Conservation (phyloP, 2,888 invertebrate species). For the Palloptera scutellata region DNA sequence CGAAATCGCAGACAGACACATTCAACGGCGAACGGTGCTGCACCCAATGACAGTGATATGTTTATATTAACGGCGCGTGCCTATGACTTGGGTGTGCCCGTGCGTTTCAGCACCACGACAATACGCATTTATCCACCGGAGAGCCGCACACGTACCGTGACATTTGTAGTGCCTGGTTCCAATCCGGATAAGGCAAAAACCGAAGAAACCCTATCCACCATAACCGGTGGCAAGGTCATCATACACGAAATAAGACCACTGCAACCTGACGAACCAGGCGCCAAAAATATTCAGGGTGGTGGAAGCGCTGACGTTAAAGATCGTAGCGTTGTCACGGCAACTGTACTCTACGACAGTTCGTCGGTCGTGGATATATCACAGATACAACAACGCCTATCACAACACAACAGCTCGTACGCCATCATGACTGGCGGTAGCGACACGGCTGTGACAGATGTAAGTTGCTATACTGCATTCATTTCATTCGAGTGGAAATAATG, state of each 20-base stretch:
- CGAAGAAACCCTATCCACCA: slow-evolving; percentile 77
- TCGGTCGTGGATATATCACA: slow-evolving; percentile 77
- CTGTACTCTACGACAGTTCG: slow-evolving; percentile 73
- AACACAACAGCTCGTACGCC: slow-evolving; percentile 61
- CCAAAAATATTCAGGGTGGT: slow-evolving; percentile 66
- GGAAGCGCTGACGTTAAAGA: slow-evolving; percentile 67
- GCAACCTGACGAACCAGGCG: slow-evolving; percentile 67
- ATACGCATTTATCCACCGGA: slow-evolving; percentile 83
- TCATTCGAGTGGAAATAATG: neutral
- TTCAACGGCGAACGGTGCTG: slow-evolving; percentile 35
- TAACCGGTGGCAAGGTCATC: slow-evolving; percentile 81
- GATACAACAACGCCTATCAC: slow-evolving; percentile 71
- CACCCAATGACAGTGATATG: slow-evolving; percentile 42
- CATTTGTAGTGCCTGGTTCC: slow-evolving; percentile 82
- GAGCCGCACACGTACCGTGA: slow-evolving; percentile 77
- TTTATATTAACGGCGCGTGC: slow-evolving; percentile 79
- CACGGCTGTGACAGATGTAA: slow-evolving; percentile 57
- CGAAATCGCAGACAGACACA: slow-evolving; percentile 41
- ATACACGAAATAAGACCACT: slow-evolving; percentile 80
- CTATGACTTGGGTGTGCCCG: slow-evolving; percentile 85
- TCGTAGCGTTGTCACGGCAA: slow-evolving; percentile 77
- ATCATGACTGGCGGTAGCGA: slow-evolving; percentile 55
- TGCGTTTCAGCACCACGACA: slow-evolving; percentile 74
- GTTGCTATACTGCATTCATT: slow-evolving; percentile 32
- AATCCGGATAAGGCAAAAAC: slow-evolving; percentile 77